These are phyloP conservation scores for Coleophora deauratella DNA, from an alignment of 2,888 invertebrate genomes.

Conservation along the genomic window DNA sequence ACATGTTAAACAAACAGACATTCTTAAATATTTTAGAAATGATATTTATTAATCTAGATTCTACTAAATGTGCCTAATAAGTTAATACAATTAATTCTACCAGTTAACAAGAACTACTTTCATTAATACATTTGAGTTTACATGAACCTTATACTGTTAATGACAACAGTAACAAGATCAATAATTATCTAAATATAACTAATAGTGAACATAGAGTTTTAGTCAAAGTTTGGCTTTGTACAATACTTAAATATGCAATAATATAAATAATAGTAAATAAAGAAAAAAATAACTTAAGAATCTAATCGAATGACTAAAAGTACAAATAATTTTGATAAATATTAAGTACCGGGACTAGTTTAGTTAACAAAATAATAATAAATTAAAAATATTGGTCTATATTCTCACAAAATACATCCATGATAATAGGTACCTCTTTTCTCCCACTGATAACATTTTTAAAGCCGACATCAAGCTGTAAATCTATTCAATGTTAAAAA, in stretches of 20 bases:
- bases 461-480: constrained; percentile 71
- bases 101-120: constrained; percentile 13
- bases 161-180: constrained; percentile 38
- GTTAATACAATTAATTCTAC: constrained; percentile 69
- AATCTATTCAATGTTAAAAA: constrained; percentile 60
- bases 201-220: constrained; percentile 50
- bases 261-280: constrained; percentile 40
- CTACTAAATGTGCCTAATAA: constrained; percentile 59
- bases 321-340: constrained; percentile 31
- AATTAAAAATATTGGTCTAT: constrained; percentile 40
- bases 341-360: constrained; percentile 34
- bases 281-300: constrained; percentile 36
- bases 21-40: constrained; percentile 67
- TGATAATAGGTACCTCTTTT: constrained; percentile 67
- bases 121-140: constrained; percentile 28
- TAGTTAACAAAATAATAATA: constrained; percentile 34
- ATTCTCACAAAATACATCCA: constrained; percentile 58
- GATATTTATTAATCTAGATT: constrained; percentile 68
- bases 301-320: constrained; percentile 35
- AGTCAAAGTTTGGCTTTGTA: constrained; percentile 47
- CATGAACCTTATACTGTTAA: constrained; percentile 43
- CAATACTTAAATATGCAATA: constrained; percentile 47
- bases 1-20: constrained; percentile 74
- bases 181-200: constrained; percentile 49
- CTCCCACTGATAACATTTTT: constrained; percentile 68